Base-by-base conservation (phyloP, 1,140 invertebrate species). In the Drosophila elegans region DNA sequence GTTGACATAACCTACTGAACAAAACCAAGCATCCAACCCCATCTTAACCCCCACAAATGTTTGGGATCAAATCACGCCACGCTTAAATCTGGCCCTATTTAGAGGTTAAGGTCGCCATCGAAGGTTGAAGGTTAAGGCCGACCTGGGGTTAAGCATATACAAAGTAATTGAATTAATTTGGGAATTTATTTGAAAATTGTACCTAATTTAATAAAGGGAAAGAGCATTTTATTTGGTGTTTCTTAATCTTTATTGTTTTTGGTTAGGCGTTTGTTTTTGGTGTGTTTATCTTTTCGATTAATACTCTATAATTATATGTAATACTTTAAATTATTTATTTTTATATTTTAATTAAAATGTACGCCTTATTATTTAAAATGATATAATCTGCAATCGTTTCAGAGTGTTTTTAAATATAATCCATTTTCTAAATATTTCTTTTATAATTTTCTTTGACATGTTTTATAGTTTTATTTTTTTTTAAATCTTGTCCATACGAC, bases 1-100 rank as follows among this genome's bases (percentile, higher is more conserved):
- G 74, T 77, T 76, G 74, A 77, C 74, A 76, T 46, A 76, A 76
- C 61, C 48, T 32, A 38, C 52, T 44, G 64, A 41, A 32, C 48
- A 38, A 52, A 1, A 1, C 16, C 16, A 21, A 21, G 1, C 16
- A 21, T 34, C 34, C 63, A 34, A 32, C 29, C 38, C 48, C 21
- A 13, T 41, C 45, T 51, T 46, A 45, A 74, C 27, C 69, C 59
- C 36, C 42, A 21, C 39, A 38, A 55, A 49, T 21, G 62, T 4
- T 48, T 48, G 27, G 11, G 12, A 16, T 25, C 36, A 39, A 27
- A 54, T 54, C 36, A 54, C 38, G 52, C 13, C n/a, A 41, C 55
- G 7, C 51, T 29, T 45, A 38, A 66, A 48, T 46, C 34, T n/a
- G 29, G 6, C 4, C 0, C 3, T 1, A 62, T 41, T 32, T 42